Conservation (phyloP, 1,140 invertebrate species). For the Frieseomelitta varia region DNA sequence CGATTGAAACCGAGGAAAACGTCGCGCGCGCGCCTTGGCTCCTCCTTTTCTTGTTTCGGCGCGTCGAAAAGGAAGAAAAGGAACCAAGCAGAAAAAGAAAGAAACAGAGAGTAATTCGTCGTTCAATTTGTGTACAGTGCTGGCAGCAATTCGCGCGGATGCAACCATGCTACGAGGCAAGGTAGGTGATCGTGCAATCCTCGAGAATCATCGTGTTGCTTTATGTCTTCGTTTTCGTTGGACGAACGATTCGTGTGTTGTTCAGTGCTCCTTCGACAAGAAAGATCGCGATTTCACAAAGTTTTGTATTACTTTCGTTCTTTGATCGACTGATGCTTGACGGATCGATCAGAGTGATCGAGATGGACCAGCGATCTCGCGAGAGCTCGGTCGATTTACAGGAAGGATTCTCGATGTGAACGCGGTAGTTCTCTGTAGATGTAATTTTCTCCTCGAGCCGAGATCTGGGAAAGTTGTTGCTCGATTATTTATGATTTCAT, state of each 20-base stretch:
- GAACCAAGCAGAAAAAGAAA: neutral
- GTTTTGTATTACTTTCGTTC: no score
- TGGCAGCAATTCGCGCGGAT: slow-evolving; percentile 52
- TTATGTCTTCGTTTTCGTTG: neutral
- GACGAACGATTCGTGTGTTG: neutral
- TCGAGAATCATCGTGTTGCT: neutral
- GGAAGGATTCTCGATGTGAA: no score
- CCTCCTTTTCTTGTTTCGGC: slow-evolving; percentile 37
- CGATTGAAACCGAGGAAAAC: slow-evolving; percentile 3
- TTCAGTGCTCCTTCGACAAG: neutral
- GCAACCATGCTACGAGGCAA: slow-evolving; percentile 76
- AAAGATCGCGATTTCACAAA: no score
- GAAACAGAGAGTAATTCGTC: slow-evolving; percentile 15
- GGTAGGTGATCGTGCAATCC: slow-evolving; percentile 65
- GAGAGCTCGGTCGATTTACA: no score
- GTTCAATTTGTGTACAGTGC: slow-evolving; percentile 65
- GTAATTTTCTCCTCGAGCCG: no score
- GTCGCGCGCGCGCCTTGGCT: slow-evolving; percentile 35
- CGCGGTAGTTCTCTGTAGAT: no score
- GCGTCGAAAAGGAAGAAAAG: neutral
- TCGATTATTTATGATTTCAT: no score
- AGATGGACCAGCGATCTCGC: no score
- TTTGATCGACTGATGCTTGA: no score
- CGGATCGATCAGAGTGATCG: no score
- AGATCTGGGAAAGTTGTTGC: no score